Evolutionary conservation across 2,888 invertebrate genomes (phyloP).

Genomic region (Polydrusus cervinus): DNA sequence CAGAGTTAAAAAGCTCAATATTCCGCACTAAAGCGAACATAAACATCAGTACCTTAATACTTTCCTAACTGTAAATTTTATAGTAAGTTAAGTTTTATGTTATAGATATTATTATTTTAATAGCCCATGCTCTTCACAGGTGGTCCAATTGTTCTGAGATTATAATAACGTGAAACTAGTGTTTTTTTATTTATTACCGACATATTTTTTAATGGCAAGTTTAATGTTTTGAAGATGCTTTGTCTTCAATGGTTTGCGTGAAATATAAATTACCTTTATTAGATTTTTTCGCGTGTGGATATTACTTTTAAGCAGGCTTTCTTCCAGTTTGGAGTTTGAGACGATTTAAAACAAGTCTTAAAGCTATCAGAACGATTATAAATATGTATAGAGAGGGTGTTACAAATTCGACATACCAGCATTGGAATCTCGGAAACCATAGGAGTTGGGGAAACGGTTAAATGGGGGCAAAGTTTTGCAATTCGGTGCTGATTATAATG

Average conservation of each 20-base stretch:
- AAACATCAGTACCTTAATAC: background rate
- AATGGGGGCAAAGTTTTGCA: no score
- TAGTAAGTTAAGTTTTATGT: slow-evolving; percentile 26
- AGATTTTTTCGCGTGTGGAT: background rate
- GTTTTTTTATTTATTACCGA: slow-evolving; percentile 33
- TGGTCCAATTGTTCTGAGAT: slow-evolving; percentile 40
- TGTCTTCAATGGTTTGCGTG: background rate
- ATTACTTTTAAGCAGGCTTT: background rate
- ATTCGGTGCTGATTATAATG: no score
- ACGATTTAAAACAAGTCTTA: no score
- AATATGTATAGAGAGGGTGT: no score
- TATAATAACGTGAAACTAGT: slow-evolving; percentile 17
- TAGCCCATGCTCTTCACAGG: slow-evolving; percentile 44
- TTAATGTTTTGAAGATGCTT: slow-evolving; percentile 9
- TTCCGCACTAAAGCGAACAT: background rate
- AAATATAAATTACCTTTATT: slow-evolving; percentile 1
- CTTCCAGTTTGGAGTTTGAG: background rate
- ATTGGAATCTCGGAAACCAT: no score
- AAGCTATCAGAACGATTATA: no score
- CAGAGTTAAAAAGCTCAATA: slow-evolving; percentile 6
- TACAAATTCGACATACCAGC: no score
- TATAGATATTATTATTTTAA: slow-evolving; percentile 39
- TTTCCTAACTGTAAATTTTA: slow-evolving; percentile 28
- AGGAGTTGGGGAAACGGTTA: no score
- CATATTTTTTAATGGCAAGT: slow-evolving; percentile 24